Percentiles rank a stretch among this genome's conserved stretches.
These are phyloP conservation scores for Philopotamus ludificatus DNA, from an alignment of 1,140 invertebrate species.

Conservation along the genomic window DNA sequence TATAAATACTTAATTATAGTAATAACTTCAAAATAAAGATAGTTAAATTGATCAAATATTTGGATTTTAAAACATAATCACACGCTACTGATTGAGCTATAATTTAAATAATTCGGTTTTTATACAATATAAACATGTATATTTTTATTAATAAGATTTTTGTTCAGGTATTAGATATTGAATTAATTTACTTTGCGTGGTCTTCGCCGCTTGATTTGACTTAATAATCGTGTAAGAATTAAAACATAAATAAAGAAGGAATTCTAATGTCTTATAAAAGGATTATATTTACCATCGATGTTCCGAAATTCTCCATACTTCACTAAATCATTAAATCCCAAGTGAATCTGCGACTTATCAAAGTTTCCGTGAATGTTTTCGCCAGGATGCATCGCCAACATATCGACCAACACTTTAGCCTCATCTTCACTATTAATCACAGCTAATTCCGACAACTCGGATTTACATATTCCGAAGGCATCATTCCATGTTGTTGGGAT, in stretches of 20 bases:
- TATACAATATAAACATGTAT: too few species aligned
- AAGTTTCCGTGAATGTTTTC: constrained; percentile 1
- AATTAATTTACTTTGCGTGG: too few species aligned
- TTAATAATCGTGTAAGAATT: too few species aligned
- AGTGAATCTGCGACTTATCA: not conserved
- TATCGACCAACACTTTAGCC: constrained; percentile 35
- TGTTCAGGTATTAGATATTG: not conserved
- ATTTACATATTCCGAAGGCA: constrained; percentile 44
- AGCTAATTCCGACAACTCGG: constrained; percentile 45
- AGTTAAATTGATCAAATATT: not conserved
- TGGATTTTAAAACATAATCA: not conserved
- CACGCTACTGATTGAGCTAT: not conserved
- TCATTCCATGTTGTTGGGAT: constrained; percentile 47
- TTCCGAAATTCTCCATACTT: not conserved
- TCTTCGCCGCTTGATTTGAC: too few species aligned
- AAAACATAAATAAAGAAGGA: too few species aligned
- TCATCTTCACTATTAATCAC: constrained; percentile 48
- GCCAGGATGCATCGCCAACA: not conserved
- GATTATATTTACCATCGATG: not conserved
- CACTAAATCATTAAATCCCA: constrained; percentile 13
- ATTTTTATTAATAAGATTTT: not conserved
- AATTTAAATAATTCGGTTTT: too few species aligned
- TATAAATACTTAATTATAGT: too few species aligned
- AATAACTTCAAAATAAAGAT: too few species aligned
- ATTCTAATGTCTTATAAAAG: too few species aligned